These are phyloP conservation scores for Bombus soroeensis DNA, from an alignment of 1,140 invertebrate genomes.

Conservation along the genomic window DNA sequence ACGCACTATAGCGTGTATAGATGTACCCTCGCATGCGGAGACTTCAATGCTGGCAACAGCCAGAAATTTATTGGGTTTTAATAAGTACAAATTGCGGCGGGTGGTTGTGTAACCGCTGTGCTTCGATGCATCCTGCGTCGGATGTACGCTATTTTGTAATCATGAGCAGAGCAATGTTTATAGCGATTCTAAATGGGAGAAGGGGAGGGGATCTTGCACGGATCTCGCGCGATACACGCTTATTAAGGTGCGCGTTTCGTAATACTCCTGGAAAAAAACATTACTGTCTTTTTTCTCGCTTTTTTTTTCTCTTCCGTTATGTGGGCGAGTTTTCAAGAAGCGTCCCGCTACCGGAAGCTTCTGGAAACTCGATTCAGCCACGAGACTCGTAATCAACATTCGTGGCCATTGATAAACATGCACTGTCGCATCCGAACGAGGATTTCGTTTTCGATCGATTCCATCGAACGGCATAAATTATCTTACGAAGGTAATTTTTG, in stretches of 20 bases:
- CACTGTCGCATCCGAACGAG: not conserved
- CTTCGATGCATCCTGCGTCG: constrained; percentile 77
- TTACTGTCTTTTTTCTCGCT: constrained; percentile 40
- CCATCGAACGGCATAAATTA: not conserved
- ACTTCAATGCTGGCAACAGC: constrained; percentile 43
- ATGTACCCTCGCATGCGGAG: not conserved
- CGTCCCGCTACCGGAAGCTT: constrained; percentile 1
- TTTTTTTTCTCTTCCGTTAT: constrained; percentile 35
- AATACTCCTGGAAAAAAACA: constrained; percentile 71
- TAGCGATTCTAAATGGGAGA: constrained; percentile 68
- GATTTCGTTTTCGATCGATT: not conserved
- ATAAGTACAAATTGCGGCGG: constrained; percentile 74
- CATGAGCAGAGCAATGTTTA: constrained; percentile 80
- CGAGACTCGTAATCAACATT: not conserved
- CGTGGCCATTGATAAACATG: not conserved
- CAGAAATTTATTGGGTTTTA: constrained; percentile 67
- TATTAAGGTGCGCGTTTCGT: constrained; percentile 77
- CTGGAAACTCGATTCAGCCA: not conserved
- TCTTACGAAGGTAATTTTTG: not conserved
- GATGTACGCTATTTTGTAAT: constrained; percentile 82
- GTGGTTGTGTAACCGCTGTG: constrained; percentile 74
- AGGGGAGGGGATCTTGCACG: constrained; percentile 69
- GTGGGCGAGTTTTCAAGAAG: constrained; percentile 26
- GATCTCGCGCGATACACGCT: constrained; percentile 76
- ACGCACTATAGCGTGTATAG: not conserved